Conservation (phyloP, 2,888 invertebrate species). For the Reticulitermes lucifugus region DNA sequence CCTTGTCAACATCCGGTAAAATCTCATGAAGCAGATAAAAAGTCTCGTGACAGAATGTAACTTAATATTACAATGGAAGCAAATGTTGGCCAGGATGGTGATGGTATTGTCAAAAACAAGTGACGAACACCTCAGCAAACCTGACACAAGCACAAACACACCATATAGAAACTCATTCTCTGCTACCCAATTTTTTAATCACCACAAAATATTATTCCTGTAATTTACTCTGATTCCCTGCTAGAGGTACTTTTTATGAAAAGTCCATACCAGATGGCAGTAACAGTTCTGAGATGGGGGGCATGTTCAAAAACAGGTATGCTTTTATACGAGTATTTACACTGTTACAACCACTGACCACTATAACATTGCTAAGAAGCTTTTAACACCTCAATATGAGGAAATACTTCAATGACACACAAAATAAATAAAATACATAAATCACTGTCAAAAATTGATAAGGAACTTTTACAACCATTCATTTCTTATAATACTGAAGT, state of each 20-base stretch:
- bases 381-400: slow-evolving; percentile 26
- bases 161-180: not conserved
- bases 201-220: not conserved
- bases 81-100: not conserved
- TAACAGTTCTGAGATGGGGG: not conserved
- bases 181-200: not conserved
- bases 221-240: not conserved
- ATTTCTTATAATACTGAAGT: slow-evolving; percentile 13
- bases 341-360: not conserved
- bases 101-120: not conserved
- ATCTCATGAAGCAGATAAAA: not conserved
- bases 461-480: not conserved
- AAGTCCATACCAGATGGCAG: not conserved
- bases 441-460: not conserved
- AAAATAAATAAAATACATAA: slow-evolving; percentile 10
- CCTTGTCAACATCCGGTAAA: too few relatives aligned
- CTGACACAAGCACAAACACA: not conserved
- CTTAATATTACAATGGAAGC: not conserved
- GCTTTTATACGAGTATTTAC: not conserved
- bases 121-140: not conserved
- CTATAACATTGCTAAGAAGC: not conserved
- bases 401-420: slow-evolving; percentile 20
- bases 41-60: not conserved
- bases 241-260: not conserved
- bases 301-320: not conserved